Percentiles rank a stretch among this genome's conserved stretches.
phyloP scores from a whole-genome alignment of 2,797 vertebrate species.

The Sebastiscus tertius region DNA sequence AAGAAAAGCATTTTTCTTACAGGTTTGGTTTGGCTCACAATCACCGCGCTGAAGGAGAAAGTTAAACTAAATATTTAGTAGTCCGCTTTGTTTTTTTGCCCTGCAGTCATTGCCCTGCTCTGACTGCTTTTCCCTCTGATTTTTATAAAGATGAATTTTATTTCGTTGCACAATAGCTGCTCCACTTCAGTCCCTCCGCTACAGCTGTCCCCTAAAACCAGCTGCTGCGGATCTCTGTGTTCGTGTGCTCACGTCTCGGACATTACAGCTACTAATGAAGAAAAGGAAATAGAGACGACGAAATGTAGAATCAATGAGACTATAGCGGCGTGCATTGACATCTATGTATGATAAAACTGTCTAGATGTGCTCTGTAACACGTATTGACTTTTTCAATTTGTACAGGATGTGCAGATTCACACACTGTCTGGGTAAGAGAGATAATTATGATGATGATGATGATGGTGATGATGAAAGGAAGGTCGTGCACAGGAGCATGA shows the following conservation, averaged over 20 bases:
- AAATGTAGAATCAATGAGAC: background rate
- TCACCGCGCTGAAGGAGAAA: constrained; percentile 27
- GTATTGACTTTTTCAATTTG: background rate
- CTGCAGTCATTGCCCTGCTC: constrained; percentile 11
- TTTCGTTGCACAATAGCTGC: constrained; percentile 12
- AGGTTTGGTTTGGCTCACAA: constrained; percentile 58
- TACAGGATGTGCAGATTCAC: background rate
- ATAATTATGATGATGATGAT: background rate
- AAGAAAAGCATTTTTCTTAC: constrained; percentile 36
- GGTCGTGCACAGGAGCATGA: background rate
- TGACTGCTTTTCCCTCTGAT: constrained; percentile 14
- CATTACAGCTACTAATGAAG: background rate
- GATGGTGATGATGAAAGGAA: background rate
- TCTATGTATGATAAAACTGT: background rate
- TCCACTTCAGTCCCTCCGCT: background rate
- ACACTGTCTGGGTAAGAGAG: background rate
- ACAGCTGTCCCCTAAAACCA: background rate
- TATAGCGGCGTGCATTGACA: background rate
- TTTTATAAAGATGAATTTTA: constrained; percentile 23
- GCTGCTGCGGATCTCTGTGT: background rate
- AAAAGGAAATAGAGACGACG: background rate
- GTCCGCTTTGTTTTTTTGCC: constrained; percentile 8
- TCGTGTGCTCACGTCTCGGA: background rate
- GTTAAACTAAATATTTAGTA: constrained; percentile 58
- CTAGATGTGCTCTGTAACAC: background rate